phyloP scores from a whole-genome alignment of 2,113 vertebrate genomes.

The Proteles cristata region DNA sequence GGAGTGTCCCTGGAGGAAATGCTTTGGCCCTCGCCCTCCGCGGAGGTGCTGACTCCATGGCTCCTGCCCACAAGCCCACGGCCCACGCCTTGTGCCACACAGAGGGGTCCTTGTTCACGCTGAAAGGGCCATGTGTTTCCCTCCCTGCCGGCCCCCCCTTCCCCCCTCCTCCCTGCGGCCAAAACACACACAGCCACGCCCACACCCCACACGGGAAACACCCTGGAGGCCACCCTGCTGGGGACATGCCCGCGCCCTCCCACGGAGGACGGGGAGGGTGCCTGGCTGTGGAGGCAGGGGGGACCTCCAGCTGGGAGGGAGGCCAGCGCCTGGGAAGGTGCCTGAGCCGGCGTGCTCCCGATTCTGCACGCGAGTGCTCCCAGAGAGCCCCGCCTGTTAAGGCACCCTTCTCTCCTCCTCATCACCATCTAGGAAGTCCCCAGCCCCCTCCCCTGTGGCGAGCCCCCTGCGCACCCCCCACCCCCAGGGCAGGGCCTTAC shows the following conservation, averaged over 20 bases:
- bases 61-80: not conserved
- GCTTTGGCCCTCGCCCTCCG: too few species aligned
- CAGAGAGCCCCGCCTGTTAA: not conserved
- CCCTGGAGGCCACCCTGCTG: accelerated
- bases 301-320: not conserved
- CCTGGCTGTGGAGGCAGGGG: not conserved
- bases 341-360: not conserved
- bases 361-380: accelerated
- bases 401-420: not conserved
- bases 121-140: conserved; percentile 53
- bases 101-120: conserved; percentile 49
- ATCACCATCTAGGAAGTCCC: not conserved
- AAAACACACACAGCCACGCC: conserved; percentile 45
- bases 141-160: not conserved
- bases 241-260: not conserved
- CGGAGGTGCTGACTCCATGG: not conserved
- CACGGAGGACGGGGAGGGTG: accelerated
- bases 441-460: not conserved
- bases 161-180: not conserved
- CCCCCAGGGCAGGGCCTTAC: conserved; percentile 85
- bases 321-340: not conserved
- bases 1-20: not conserved
- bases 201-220: not conserved
- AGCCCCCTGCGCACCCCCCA: not conserved
- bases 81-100: not conserved